phyloP scores from a whole-genome alignment of 2,888 invertebrate genomes.

The Tortricodes alternella region DNA sequence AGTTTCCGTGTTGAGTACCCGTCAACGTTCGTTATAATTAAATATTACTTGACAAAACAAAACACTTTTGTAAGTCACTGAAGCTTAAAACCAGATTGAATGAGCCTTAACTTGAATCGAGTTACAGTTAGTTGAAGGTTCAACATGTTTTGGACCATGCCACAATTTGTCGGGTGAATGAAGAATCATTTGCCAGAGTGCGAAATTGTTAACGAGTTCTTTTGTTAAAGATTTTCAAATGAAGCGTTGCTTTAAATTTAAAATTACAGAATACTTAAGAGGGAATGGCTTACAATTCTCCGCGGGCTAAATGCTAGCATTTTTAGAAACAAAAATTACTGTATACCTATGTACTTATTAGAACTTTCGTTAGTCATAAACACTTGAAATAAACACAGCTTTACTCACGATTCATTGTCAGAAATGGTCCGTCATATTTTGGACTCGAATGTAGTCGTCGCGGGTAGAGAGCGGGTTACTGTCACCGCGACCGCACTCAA shows the following conservation, averaged over 20 bases:
- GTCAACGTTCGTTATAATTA: conserved; percentile 5
- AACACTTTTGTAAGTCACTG: not conserved
- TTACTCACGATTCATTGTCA: no score
- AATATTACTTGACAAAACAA: conserved; percentile 9
- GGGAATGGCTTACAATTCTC: no score
- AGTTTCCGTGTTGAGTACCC: no score
- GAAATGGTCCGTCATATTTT: no score
- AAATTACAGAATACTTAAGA: not conserved
- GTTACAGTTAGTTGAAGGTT: not conserved
- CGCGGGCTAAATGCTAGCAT: no score
- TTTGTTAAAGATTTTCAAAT: conserved; percentile 10
- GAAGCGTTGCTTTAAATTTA: not conserved
- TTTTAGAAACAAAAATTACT: no score
- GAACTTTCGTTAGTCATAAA: no score
- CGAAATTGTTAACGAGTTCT: conserved; percentile 13
- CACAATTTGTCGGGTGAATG: conserved; percentile 9
- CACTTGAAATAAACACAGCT: no score
- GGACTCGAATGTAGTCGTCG: no score
- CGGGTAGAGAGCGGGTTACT: no score
- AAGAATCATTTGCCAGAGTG: conserved; percentile 20
- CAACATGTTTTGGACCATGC: not conserved
- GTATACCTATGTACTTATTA: no score
- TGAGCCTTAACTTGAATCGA: not conserved
- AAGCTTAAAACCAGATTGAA: not conserved
- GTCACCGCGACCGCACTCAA: no score